phyloP scores from a whole-genome alignment of 2,797 vertebrate species.

The Dendrocincla tyrannina region DNA sequence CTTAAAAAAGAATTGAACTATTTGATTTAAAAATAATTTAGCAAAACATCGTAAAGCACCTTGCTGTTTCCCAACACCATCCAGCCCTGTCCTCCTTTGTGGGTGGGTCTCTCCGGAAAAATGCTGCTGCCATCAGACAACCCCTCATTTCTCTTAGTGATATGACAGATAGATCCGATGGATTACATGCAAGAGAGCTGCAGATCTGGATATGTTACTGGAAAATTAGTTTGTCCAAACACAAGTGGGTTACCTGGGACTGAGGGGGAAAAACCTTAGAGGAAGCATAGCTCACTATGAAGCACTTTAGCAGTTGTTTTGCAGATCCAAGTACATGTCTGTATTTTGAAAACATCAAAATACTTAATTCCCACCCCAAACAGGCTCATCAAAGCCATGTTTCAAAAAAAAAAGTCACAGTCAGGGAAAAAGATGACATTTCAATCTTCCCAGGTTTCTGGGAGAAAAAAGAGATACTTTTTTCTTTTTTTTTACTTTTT shows the following conservation, averaged over 20 bases:
- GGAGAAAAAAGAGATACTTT: background rate
- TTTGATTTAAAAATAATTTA: background rate
- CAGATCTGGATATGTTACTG: background rate
- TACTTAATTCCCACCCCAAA: rapidly evolving
- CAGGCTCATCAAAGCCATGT: background rate
- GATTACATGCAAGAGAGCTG: background rate
- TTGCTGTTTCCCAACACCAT: background rate
- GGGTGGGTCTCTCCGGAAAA: background rate
- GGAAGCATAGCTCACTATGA: rapidly evolving
- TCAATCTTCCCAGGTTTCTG: background rate
- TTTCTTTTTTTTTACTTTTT: no score
- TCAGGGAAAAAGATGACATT: background rate
- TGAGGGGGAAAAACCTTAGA: background rate
- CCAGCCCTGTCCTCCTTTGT: background rate
- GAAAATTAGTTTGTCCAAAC: background rate
- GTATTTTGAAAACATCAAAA: background rate
- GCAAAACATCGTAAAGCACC: background rate
- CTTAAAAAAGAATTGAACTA: background rate
- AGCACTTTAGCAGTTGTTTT: background rate
- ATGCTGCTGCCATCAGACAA: background rate
- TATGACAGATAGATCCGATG: rapidly evolving
- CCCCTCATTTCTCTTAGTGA: background rate
- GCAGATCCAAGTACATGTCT: background rate
- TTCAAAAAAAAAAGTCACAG: background rate
- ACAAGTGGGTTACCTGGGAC: background rate